Evolutionary conservation across 2,888 invertebrate species (phyloP), one percentile per base, ranked within the genome.

Genomic region (Iselma pallidipennis): DNA sequence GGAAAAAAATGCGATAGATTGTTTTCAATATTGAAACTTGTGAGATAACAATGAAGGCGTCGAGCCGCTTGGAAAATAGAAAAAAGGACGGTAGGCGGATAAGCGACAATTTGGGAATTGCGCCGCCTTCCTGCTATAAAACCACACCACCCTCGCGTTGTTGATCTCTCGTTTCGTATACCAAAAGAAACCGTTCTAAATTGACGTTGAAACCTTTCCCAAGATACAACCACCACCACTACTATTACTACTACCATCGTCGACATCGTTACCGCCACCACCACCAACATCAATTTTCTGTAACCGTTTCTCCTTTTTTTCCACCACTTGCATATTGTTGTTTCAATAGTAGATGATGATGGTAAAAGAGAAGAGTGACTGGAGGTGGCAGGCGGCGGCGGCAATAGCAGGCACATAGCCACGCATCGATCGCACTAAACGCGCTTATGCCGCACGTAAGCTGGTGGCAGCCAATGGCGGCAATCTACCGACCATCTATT

Each of bases 401-500:
- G 19, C 29, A 16, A n/a, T 14, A 28, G 16, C 54, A 19, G 21
- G 10, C 33, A 42, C 29, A 45, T 45, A 45, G 45, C 21, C 45
- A 45, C 45, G 45, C 54, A 54, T 25, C 54, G 54, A 33, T 37
- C 54, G 31, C 54, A 42, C 54, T 25, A 42, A 31, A 51, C 28
- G 26, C 26, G 51, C 55, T 62, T 58, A 62, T 62, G 57, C 58
- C 59, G 52, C 58, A 61, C 65, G 61, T 63, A 63, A 65, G 59
- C 65, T 66, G 61, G 58, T 61, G 61, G 53, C 59, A 59, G 59
- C 68, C 72, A 70, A 68, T 67, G 58, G 68, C 59, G 65, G 63
- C 55, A 57, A 29, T 58, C 51, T 55, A 56, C 52, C 48, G 59
- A 59, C 59, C 28, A 59, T 63, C 56, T 50, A 55, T 59, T 45